Base-by-base conservation (phyloP, 1,140 invertebrate species). In the Zelostemma sp. region DNA sequence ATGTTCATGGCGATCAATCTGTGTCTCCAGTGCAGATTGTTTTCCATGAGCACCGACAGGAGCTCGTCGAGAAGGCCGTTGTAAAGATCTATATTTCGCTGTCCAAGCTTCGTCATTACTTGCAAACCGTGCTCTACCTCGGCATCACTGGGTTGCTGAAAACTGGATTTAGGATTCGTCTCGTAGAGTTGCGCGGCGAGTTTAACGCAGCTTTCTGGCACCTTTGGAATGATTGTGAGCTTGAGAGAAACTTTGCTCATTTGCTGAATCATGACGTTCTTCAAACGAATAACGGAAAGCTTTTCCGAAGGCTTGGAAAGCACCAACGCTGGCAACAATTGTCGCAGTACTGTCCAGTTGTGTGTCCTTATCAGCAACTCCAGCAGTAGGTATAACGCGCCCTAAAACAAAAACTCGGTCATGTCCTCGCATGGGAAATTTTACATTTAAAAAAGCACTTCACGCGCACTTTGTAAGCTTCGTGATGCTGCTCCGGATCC, bases 11-110 rank as follows among this genome's bases (percentile, higher is more conserved):
- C 90, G 78, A 96, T 89, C 45, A 91, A 87, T 50, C 91, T 87
- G 73, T 93, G 91, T 15, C 93, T 86, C 95, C 95, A 96, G 80
- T 95, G 93, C 89, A 93, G 79, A 78, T 91, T 91, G 64, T 89
- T 89, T 67, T 88, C 86, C 15, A 90, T 80, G 11, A 93, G 89
- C 11, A 90, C 81, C 64, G 88, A 76, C 1, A 93, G 84, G 8
- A 96, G 73, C 15, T 89, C 85, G 14, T 90, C 74, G 0, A 94
- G 71, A 1, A 94, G 77, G 6, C 86, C 81, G 18, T 87, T 82
- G 73, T 95, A 96, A 5, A 85, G 62, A 9, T 80, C 75, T 50
- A 86, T 80, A 78, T 89, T 89, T 19, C 74, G 72, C 21, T 87
- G 72, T 15, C 85, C 89, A 8, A 77, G 68, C 19, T 77, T 46